These are phyloP conservation scores for Thalassarche chlororhynchos DNA, from an alignment of 2,113 vertebrate species.

Conservation along the genomic window DNA sequence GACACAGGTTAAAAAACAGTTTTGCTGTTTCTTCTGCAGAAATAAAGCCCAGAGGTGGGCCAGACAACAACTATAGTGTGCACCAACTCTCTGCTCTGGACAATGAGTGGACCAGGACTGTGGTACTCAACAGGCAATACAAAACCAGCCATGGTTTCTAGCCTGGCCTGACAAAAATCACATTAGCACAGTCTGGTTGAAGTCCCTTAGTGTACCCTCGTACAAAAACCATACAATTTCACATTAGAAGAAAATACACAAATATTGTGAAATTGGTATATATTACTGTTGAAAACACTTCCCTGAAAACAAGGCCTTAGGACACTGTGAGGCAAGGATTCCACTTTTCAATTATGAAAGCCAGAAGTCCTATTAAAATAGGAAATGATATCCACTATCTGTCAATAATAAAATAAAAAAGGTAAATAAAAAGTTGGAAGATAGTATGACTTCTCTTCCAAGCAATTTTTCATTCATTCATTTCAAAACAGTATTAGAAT, in stretches of 20 bases:
- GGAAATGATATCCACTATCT: neutral
- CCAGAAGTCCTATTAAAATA: neutral
- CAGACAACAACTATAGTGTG: neutral
- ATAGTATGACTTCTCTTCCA: neutral
- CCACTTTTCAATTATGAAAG: neutral
- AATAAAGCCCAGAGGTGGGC: neutral
- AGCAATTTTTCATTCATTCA: neutral
- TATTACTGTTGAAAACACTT: neutral
- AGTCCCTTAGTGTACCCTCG: fast-evolving
- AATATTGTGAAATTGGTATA: neutral
- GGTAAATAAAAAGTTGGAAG: neutral
- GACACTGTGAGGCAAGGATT: neutral
- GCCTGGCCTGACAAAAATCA: neutral
- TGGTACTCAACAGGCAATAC: fast-evolving
- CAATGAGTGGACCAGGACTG: fast-evolving
- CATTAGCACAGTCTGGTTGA: neutral
- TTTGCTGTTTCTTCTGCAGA: neutral
- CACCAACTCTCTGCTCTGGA: neutral
- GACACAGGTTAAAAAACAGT: neutral
- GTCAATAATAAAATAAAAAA: neutral
- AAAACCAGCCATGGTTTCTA: neutral
- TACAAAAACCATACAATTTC: neutral
- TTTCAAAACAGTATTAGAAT: neutral
- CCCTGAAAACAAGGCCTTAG: neutral
- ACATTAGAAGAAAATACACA: neutral